phyloP scores from a whole-genome alignment of 2,888 invertebrate species.

The Onchidella celtica region DNA sequence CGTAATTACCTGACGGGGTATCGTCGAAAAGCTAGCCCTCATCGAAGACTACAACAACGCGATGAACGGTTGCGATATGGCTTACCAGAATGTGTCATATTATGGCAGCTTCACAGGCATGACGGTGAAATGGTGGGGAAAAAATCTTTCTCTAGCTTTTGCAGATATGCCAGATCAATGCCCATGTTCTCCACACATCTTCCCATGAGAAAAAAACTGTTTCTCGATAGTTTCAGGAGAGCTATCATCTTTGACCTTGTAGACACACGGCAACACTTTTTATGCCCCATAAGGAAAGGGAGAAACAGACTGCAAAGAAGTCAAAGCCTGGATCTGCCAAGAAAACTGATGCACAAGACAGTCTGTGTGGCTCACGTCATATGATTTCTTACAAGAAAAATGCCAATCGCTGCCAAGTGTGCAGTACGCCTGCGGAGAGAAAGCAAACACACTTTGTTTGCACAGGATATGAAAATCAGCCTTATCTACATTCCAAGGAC shows the following conservation, averaged over 20 bases:
- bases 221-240: not conserved
- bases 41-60: not conserved
- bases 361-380: not conserved
- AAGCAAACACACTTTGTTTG: conserved; percentile 3
- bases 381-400: not conserved
- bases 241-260: not conserved
- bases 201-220: not conserved
- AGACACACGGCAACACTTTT: not conserved
- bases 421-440: not conserved
- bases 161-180: not conserved
- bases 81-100: not conserved
- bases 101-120: not conserved
- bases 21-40: not conserved
- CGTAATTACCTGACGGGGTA: not conserved
- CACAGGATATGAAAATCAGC: not conserved
- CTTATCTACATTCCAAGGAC: conserved; percentile 5
- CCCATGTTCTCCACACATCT: not conserved
- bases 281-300: conserved; percentile 3
- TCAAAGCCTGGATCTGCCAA: not conserved
- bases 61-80: not conserved
- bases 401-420: not conserved
- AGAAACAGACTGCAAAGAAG: not conserved
- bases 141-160: conserved; percentile 3
- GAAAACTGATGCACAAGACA: not conserved
- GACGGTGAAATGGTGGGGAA: conserved; percentile 7